Evolutionary conservation across 2,113 vertebrate genomes (phyloP).

Genomic region (Gymnobelideus leadbeateri): DNA sequence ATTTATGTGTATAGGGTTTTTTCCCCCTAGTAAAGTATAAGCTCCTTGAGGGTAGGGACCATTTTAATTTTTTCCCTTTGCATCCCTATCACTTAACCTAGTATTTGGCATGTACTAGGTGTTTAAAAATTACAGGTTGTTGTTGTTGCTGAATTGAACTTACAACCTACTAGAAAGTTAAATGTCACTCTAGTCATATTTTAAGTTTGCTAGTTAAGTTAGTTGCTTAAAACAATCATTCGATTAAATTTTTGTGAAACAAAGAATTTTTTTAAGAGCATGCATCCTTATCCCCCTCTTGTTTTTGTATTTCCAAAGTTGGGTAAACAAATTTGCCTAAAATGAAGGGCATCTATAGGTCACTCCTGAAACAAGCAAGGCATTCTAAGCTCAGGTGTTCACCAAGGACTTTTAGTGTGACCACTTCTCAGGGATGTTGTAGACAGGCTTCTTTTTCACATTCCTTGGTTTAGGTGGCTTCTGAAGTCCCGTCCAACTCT

Average conservation of each 20-base stretch:
- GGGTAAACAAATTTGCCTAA: not conserved
- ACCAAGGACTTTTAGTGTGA: not conserved
- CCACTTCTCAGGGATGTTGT: not conserved
- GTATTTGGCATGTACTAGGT: not conserved
- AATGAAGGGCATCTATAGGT: not conserved
- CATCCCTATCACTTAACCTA: not conserved
- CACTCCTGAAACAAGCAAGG: not conserved
- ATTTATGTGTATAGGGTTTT: not conserved
- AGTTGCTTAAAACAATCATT: constrained; percentile 3
- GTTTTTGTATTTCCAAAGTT: not conserved
- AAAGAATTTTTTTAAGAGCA: not conserved
- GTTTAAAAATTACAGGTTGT: not conserved
- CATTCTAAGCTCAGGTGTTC: not conserved
- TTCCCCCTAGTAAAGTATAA: not conserved
- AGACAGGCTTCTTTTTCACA: not conserved
- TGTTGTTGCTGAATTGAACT: not conserved
- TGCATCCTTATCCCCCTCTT: not conserved
- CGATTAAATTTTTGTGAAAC: constrained; percentile 31
- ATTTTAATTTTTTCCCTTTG: not conserved
- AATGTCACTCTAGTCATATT: not conserved
- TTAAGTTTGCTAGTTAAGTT: constrained; percentile 8
- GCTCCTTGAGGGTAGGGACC: not conserved
- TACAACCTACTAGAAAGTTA: not conserved
- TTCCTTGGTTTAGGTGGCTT: not conserved
- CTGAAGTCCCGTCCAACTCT: not conserved